These are phyloP conservation scores for Coenonympha glycerion DNA, from an alignment of 2,888 invertebrate species.

Conservation along the genomic window DNA sequence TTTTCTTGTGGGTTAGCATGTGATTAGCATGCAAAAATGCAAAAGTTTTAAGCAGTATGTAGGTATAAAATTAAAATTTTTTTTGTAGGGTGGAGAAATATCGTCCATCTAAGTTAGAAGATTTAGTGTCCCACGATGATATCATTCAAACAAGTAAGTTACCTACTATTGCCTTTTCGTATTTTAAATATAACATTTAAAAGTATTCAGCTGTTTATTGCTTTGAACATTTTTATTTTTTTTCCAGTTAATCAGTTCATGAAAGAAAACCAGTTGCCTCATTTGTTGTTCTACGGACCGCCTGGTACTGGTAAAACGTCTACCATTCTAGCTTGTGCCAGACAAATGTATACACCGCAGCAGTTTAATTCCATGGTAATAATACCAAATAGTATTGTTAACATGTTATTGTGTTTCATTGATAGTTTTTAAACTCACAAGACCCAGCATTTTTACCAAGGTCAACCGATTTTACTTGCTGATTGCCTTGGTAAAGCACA, in stretches of 20 bases:
- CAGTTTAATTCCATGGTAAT: constrained; percentile 95
- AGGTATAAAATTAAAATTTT: constrained; percentile 10
- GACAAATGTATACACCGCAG: constrained; percentile 89
- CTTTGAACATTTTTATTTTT: not conserved
- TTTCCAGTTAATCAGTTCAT: constrained; percentile 89
- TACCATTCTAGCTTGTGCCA: constrained; percentile 96
- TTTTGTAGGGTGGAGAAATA: constrained; percentile 96
- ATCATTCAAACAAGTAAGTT: constrained; percentile 94
- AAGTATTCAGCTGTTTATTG: not conserved
- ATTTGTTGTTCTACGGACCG: constrained; percentile 97
- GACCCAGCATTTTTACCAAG: too few species aligned
- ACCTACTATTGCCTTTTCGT: too few species aligned
- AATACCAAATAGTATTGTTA: too few species aligned
- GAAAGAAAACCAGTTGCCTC: constrained; percentile 92
- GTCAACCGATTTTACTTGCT: too few species aligned
- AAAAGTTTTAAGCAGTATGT: too few species aligned
- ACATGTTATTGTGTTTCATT: too few species aligned
- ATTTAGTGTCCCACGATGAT: constrained; percentile 97
- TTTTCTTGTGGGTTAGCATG: too few species aligned
- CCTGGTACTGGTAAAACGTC: constrained; percentile 99
- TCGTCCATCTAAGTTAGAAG: constrained; percentile 91
- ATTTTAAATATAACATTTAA: not conserved
- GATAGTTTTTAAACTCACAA: too few species aligned
- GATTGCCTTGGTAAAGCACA: too few species aligned
- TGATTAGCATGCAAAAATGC: too few species aligned